A percentile compares a stretch with the other conserved stretches of the same genome.
Conservation (phyloP, 2,888 invertebrate genomes). For the Daptonema setosum region DNA sequence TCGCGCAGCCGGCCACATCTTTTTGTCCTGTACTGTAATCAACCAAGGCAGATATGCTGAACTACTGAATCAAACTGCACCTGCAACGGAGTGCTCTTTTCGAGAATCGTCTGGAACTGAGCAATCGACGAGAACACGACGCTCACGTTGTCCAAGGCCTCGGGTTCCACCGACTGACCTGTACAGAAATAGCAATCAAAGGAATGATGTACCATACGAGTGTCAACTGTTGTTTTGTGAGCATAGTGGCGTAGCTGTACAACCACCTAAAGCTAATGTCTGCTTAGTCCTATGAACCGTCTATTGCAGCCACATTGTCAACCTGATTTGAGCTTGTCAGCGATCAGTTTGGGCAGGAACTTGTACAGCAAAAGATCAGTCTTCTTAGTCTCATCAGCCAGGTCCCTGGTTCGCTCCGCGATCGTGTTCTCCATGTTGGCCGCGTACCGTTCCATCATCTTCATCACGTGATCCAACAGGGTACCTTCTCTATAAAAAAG, state of each 20-base stretch:
- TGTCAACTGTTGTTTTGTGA: too few species aligned
- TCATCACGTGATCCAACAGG: constrained; percentile 90
- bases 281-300: too few species aligned
- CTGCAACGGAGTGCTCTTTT: constrained; percentile 60
- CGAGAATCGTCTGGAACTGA: constrained; percentile 74
- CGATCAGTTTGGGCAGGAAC: constrained; percentile 49
- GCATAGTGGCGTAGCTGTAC: too few species aligned
- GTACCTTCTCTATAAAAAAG: constrained; percentile 54
- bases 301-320: too few species aligned
- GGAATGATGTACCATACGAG: too few species aligned
- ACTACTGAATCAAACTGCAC: not conserved
- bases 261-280: too few species aligned
- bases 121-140: constrained; percentile 88
- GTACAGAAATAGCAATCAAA: too few species aligned
- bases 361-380: constrained; percentile 48
- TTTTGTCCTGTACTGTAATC: not conserved
- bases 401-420: constrained; percentile 71
- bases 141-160: constrained; percentile 61
- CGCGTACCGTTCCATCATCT: constrained; percentile 91
- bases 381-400: constrained; percentile 85
- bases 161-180: constrained; percentile 72
- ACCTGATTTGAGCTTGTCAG: constrained; percentile 66
- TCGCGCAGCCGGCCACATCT: too few species aligned
- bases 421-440: constrained; percentile 76
- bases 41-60: not conserved